Base-by-base conservation (phyloP, 2,797 vertebrate species). In the Sciaenops ocellatus region DNA sequence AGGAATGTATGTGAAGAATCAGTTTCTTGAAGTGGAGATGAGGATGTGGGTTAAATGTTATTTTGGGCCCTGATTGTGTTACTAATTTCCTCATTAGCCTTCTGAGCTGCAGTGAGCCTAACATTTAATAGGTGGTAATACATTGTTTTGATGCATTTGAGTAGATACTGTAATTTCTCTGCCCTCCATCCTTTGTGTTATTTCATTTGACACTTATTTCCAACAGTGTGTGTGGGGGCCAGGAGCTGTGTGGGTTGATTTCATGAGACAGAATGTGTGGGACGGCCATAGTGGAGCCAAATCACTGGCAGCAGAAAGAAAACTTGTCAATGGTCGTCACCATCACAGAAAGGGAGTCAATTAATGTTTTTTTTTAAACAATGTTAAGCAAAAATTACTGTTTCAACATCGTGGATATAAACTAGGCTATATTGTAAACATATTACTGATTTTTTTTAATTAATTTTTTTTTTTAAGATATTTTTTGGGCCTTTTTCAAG, bases 211-310 rank as follows among this genome's bases (percentile, higher is more conserved):
- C 13, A 34, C 28, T 44, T 55, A 18, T 55, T 63, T 62, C 54
- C 59, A 80, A 50, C 51, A 22, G 54, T 38, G 73, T 16, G 11
- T 11, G 38, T 20, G 50, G 59, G n/a, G n/a, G 65, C 18, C n/a
- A 8, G 42, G 22, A 63, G 57, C 44, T 51, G 59, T 78, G 84
- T 73, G 55, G 76, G 76, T 1, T 38, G 69, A 3, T 54, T 69
- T 78, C 70, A 75, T 69, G 38, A 67, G 63, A 73, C 76, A 78
- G 47, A 73, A 68, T 46, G 52, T 78, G 86, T 76, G 67, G 66
- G 81, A 72, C 17, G 44, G 38, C 24, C 38, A 17, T 16, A 17
- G 18, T 51, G 42, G 68, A 73, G 71, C 55, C 51, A 30, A 60
- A 51, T 50, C 41, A 78, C 5, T 47, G 47, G 71, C 72, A 56